These are phyloP conservation scores for Dermatophagoides farinae DNA, from an alignment of 1,140 invertebrate species.

Conservation along the genomic window DNA sequence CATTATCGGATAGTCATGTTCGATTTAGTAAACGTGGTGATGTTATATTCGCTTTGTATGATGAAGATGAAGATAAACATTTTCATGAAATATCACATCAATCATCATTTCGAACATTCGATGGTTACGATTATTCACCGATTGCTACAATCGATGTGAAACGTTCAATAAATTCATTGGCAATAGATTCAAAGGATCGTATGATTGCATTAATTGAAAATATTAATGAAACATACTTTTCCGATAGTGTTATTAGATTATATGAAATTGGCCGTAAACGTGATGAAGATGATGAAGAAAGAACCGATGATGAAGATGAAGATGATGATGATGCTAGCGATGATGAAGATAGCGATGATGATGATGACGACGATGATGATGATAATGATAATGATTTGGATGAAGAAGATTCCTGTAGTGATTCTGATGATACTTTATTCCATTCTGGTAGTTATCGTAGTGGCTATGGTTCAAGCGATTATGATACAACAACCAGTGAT, in stretches of 20 bases:
- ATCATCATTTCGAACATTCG: slow-evolving; percentile 79
- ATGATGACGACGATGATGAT: slow-evolving; percentile 21
- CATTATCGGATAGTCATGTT: slow-evolving; percentile 58
- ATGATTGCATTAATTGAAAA: slow-evolving; percentile 36
- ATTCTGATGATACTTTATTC: slow-evolving; percentile 21
- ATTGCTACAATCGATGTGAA: slow-evolving; percentile 79
- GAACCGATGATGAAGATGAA: slow-evolving; percentile 25
- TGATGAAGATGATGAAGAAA: slow-evolving; percentile 30
- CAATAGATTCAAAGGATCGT: slow-evolving; percentile 36
- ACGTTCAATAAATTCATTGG: slow-evolving; percentile 32
- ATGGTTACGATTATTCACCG: slow-evolving; percentile 75
- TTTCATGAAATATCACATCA: slow-evolving; percentile 41
- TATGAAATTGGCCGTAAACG: slow-evolving; percentile 31
- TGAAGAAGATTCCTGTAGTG: slow-evolving; percentile 15
- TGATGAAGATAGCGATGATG: slow-evolving; percentile 20
- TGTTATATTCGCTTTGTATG: slow-evolving; percentile 31
- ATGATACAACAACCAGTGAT: slow-evolving; percentile 19
- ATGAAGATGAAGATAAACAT: slow-evolving; percentile 17
- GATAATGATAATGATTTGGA: slow-evolving; percentile 22
- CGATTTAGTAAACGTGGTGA: slow-evolving; percentile 33
- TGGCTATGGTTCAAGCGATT: slow-evolving; percentile 21
- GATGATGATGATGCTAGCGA: slow-evolving; percentile 16
- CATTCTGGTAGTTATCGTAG: slow-evolving; percentile 20
- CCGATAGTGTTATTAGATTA: slow-evolving; percentile 29
- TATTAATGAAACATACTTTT: slow-evolving; percentile 19